Conservation (phyloP, 2,113 vertebrate species). For the Dasyornis broadbenti region DNA sequence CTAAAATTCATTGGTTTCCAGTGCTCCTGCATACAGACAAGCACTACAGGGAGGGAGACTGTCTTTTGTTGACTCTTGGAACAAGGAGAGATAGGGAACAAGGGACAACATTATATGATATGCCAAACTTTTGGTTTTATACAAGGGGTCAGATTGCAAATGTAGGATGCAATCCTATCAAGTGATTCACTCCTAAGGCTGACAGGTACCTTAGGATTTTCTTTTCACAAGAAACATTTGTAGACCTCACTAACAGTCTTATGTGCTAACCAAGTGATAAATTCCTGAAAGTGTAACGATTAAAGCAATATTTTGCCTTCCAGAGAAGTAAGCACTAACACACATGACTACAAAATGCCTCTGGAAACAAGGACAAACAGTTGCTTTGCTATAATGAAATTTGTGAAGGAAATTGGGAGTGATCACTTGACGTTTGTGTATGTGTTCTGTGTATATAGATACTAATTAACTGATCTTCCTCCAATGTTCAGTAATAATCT, state of each 20-base stretch:
- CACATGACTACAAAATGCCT: background rate
- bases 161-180: background rate
- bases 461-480: background rate
- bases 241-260: background rate
- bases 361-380: background rate
- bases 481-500: background rate
- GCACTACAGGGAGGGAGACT: background rate
- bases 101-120: background rate
- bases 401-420: background rate
- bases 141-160: background rate
- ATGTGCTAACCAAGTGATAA: background rate
- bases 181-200: background rate
- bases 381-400: background rate
- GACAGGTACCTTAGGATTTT: background rate
- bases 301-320: background rate
- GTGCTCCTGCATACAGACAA: background rate
- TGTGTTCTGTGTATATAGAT: background rate
- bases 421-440: background rate
- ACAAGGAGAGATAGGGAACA: background rate
- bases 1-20: background rate
- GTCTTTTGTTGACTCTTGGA: background rate
- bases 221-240: background rate
- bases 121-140: background rate
- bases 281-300: fast-evolving
- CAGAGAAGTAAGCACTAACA: background rate